phyloP scores from a whole-genome alignment of 2,888 invertebrate genomes.

The Perizoma affinitatum region DNA sequence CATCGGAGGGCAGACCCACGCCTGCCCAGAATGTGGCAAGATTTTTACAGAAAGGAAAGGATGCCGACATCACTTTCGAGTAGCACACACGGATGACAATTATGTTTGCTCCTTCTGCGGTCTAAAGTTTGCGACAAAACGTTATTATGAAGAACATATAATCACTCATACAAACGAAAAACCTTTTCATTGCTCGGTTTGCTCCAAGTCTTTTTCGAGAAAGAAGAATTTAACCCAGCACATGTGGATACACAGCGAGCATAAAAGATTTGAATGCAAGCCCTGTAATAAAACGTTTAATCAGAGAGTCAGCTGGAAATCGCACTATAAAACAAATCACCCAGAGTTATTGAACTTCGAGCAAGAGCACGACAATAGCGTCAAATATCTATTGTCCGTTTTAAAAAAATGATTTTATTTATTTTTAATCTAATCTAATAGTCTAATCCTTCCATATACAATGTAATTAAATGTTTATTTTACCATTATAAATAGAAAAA shows the following conservation, averaged over 20 bases:
- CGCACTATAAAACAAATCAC: conserved; percentile 73
- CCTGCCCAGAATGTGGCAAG: conserved; percentile 65
- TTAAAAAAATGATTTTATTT: conserved; percentile 39
- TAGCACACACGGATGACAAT: conserved; percentile 68
- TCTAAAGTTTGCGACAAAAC: conserved; percentile 65
- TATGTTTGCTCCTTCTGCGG: conserved; percentile 71
- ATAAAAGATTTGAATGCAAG: conserved; percentile 69
- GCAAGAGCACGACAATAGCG: conserved; percentile 56
- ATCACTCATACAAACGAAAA: conserved; percentile 82
- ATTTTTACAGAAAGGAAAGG: conserved; percentile 61
- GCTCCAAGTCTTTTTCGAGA: conserved; percentile 71
- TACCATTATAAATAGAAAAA: too few relatives aligned
- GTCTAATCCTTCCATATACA: too few relatives aligned
- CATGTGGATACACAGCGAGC: conserved; percentile 75
- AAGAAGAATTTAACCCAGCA: conserved; percentile 73
- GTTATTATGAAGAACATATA: conserved; percentile 69
- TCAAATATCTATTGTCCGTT: conserved; percentile 57
- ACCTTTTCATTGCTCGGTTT: conserved; percentile 75
- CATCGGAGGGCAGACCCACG: conserved; percentile 54
- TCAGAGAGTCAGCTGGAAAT: conserved; percentile 72
- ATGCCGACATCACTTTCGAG: conserved; percentile 49
- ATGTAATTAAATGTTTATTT: too few relatives aligned
- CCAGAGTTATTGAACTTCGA: conserved; percentile 60
- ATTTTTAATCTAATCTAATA: too few relatives aligned
- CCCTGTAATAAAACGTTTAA: conserved; percentile 73